Evolutionary conservation across 1,140 invertebrate genomes (phyloP).

Genomic region (Ditylenchus dipsaci): DNA sequence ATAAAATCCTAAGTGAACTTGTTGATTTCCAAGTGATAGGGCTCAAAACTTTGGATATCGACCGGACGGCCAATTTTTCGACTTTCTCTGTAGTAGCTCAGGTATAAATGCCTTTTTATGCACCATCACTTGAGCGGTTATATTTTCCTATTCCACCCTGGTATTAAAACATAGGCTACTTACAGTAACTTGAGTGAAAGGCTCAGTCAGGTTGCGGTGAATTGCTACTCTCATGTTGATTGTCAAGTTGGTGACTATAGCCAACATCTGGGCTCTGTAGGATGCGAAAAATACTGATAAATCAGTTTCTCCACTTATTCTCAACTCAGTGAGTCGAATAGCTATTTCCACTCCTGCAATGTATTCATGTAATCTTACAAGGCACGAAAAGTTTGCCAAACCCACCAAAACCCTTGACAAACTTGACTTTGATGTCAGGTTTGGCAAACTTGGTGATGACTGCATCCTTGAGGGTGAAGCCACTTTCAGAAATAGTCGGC

Average conservation of each 20-base stretch:
- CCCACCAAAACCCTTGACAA: conserved; percentile 25
- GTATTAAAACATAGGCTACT: no score
- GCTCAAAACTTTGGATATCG: no score
- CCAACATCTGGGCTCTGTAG: conserved; percentile 35
- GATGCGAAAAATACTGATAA: conserved; percentile 36
- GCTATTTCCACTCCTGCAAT: conserved; percentile 38
- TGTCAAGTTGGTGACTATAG: conserved; percentile 33
- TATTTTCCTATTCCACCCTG: no score
- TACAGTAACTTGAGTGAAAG: conserved; percentile 33
- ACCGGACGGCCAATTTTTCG: no score
- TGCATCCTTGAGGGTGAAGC: conserved; percentile 31
- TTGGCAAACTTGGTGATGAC: conserved; percentile 33
- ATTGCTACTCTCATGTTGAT: conserved; percentile 38
- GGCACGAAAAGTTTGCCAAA: not conserved
- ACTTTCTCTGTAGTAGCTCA: no score
- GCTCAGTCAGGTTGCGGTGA: conserved; percentile 29
- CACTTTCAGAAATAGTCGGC: conserved; percentile 39
- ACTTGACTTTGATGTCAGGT: conserved; percentile 41
- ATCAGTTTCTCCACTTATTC: conserved; percentile 29
- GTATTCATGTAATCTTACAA: not conserved
- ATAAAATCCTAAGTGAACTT: no score
- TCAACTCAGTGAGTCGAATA: conserved; percentile 30
- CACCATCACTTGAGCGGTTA: no score
- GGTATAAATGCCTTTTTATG: no score
- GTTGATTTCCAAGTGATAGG: no score